Evolutionary conservation across 2,888 invertebrate species (phyloP).

Genomic region (Acanthacorydalis orientalis): DNA sequence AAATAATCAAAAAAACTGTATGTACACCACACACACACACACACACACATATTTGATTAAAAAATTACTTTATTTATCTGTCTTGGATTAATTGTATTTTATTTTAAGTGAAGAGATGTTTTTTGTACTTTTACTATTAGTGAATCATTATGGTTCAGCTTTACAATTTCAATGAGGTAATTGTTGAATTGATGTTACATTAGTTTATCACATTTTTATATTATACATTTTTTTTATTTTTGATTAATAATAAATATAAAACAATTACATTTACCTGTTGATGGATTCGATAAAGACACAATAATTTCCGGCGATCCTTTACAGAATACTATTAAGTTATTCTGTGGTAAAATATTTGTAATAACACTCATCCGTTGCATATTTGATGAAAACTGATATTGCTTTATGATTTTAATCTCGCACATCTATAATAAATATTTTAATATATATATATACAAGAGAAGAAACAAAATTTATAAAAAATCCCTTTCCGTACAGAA

Average conservation of each 20-base stretch:
- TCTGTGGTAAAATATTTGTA: slow-evolving; percentile 53
- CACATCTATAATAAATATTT: slow-evolving; percentile 12
- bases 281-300: slow-evolving; percentile 51
- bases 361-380: slow-evolving; percentile 86
- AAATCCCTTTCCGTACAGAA: too few species aligned
- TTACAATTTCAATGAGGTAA: too few species aligned
- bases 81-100: too few species aligned
- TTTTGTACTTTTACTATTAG: too few species aligned
- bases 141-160: too few species aligned
- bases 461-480: too few species aligned
- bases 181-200: too few species aligned
- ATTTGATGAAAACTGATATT: slow-evolving; percentile 72
- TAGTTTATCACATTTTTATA: neutral
- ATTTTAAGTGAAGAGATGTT: too few species aligned
- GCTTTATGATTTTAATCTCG: slow-evolving; percentile 69
- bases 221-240: neutral
- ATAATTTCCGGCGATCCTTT: slow-evolving; percentile 93
- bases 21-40: too few species aligned
- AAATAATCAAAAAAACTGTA: too few species aligned
- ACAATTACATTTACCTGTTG: slow-evolving; percentile 33
- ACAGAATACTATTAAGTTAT: slow-evolving; percentile 58
- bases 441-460: neutral
- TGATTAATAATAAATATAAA: neutral
- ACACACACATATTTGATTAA: too few species aligned
- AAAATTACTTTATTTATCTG: too few species aligned